phyloP scores from a whole-genome alignment of 2,113 vertebrate species.

The Hymenochirus boettgeri region DNA sequence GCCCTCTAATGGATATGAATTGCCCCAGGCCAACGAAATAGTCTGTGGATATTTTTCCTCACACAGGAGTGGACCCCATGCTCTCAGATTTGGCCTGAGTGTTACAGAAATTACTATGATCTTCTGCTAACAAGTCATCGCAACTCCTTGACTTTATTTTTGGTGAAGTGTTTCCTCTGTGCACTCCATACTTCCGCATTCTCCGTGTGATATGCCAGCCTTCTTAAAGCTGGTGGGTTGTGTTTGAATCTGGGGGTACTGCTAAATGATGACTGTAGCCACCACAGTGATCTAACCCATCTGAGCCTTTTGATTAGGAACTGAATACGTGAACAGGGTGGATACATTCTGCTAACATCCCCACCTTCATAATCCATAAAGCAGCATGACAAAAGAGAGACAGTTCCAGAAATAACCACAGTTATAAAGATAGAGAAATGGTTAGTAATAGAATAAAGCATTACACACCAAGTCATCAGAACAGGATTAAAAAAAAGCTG shows the following conservation, averaged over 20 bases:
- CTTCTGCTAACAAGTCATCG: constrained; percentile 77
- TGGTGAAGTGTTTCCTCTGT: constrained; percentile 65
- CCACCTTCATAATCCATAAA: constrained; percentile 85
- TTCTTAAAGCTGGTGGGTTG: constrained; percentile 77
- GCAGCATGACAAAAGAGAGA: constrained; percentile 91
- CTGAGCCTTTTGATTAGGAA: constrained; percentile 68
- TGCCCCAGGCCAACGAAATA: constrained; percentile 55
- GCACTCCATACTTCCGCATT: constrained; percentile 84
- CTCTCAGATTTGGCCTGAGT: constrained; percentile 79
- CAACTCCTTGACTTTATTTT: constrained; percentile 86
- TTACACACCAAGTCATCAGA: constrained; percentile 7
- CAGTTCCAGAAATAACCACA: constrained; percentile 79
- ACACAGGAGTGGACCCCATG: constrained; percentile 76
- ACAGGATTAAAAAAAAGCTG: no score
- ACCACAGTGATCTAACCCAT: constrained; percentile 70
- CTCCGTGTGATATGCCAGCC: constrained; percentile 79
- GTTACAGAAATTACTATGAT: constrained; percentile 54
- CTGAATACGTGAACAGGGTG: constrained; percentile 78
- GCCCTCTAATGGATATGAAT: constrained; percentile 40
- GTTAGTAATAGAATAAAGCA: constrained; percentile 59
- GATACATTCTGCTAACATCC: constrained; percentile 81
- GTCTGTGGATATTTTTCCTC: constrained; percentile 65
- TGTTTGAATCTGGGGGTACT: constrained; percentile 69
- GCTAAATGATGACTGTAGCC: constrained; percentile 67
- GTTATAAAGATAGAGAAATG: constrained; percentile 54